Conservation (phyloP, 2,113 vertebrate genomes). For the Limnothrissa miodon region DNA sequence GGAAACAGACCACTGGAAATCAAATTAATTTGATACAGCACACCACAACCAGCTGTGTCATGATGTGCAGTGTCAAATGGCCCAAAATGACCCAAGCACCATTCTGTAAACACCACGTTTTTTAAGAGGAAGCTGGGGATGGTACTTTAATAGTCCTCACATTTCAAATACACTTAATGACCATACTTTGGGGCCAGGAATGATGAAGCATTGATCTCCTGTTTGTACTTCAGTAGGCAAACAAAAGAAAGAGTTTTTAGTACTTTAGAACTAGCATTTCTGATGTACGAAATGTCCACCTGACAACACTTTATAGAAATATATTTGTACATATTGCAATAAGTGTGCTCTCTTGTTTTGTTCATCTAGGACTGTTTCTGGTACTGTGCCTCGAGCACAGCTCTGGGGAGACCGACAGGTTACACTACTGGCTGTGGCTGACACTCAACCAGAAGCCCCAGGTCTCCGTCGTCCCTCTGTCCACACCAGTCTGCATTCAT, state of each 20-base stretch:
- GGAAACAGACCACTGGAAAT: not conserved
- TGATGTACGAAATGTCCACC: not conserved
- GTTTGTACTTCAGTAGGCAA: conserved; percentile 41
- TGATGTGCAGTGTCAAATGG: not conserved
- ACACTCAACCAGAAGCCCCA: not conserved
- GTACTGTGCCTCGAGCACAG: conserved; percentile 8
- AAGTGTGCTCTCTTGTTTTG: not conserved
- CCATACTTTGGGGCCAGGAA: not conserved
- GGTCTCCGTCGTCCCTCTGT: not conserved
- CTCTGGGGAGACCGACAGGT: conserved; percentile 33
- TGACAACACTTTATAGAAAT: not conserved
- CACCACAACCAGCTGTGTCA: not conserved
- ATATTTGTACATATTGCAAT: not conserved
- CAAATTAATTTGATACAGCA: not conserved
- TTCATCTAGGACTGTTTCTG: not conserved
- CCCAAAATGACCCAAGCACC: not conserved
- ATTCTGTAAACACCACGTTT: not conserved
- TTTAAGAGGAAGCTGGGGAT: not conserved
- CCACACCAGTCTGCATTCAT: not conserved
- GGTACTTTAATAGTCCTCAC: not conserved
- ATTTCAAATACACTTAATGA: not conserved
- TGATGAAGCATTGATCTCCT: conserved; percentile 10
- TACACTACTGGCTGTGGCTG: conserved; percentile 27
- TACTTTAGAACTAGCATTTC: too few relatives aligned
- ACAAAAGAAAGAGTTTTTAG: not conserved